phyloP scores from a whole-genome alignment of 2,888 invertebrate genomes.

The Helleia helle region DNA sequence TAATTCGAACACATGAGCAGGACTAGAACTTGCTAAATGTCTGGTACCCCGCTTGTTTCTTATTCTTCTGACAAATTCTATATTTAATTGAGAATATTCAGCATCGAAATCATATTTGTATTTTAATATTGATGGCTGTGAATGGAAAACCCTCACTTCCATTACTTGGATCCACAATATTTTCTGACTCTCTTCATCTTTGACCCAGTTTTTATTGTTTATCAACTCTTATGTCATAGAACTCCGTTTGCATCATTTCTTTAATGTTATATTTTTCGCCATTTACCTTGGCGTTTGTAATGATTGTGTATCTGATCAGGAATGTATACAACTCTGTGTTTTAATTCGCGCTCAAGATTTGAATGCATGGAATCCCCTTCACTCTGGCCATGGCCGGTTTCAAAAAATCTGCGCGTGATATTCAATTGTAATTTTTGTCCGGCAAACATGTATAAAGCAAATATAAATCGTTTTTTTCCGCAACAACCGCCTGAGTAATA shows the following conservation, averaged over 20 bases:
- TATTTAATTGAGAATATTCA: background rate
- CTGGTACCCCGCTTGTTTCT: background rate
- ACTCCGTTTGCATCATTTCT: background rate
- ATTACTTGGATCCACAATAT: background rate
- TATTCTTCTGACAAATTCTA: background rate
- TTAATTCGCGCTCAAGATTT: background rate
- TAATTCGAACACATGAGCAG: no score
- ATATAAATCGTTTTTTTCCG: background rate
- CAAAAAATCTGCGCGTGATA: conserved; percentile 4
- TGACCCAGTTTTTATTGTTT: background rate
- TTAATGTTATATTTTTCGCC: background rate
- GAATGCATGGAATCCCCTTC: background rate
- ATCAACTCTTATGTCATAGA: background rate
- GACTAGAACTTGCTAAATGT: background rate
- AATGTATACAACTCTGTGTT: conserved; percentile 3
- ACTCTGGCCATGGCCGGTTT: conserved; percentile 1
- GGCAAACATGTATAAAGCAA: background rate
- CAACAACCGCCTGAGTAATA: background rate
- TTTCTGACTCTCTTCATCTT: background rate
- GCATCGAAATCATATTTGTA: conserved; percentile 5
- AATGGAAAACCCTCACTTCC: conserved; percentile 1
- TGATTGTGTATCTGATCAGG: background rate
- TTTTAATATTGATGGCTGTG: background rate
- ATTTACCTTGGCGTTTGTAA: background rate
- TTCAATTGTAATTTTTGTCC: background rate